Base-by-base conservation (phyloP, 2,113 vertebrate species). In the Semicossyphus pulcher region DNA sequence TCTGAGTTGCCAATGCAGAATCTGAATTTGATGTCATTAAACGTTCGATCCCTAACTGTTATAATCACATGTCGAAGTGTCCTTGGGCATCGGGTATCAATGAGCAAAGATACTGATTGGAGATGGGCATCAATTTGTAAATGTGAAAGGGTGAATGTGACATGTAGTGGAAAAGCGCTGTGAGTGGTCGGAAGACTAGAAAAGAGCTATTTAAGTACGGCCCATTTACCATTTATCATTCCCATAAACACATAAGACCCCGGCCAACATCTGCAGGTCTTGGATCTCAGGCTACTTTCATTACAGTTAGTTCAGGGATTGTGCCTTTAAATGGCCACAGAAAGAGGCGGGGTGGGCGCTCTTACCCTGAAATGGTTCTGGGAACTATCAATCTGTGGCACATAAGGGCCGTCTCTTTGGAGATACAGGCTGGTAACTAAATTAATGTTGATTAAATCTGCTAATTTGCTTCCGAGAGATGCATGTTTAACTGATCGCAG, bases 361-460 rank as follows among this genome's bases (percentile, higher is more conserved):
- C 54, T 78, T 78, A 88, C 83, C 78, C 89, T 82, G 78, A 90
- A 79, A 86, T 52, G 63, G 39, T 48, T 83, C 83, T 52, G 60
- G 78, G 78, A 86, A 77, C 65, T 60, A 87, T 89, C 81, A 79
- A 62, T 90, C 62, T 71, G 59, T 36, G 23, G 61, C 83, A 65
- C 65, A 59, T 42, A 41, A 86, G 65, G 76, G 69, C 59, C 58
- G n/a, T 86, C 87, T 72, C 82, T 61, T 57, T 85, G 77, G 83
- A 86, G 88, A 84, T 61, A 57, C 73, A 71, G 83, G 41, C 65
- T 16, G 83, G 84, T 90, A 90, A 92, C 78, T 86, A 16, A 70
- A 91, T 93, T 85, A 86, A 39, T 12, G 52, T 44, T 83, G 81
- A 93, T 90, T 91, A 58, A 87, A 88, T 91, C 73, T 80, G 70